Percentiles rank a stretch among this genome's conserved stretches.
Evolutionary conservation across 1,140 invertebrate species (phyloP).

Genomic region (Pachyrhynchus sulphureomaculatus): DNA sequence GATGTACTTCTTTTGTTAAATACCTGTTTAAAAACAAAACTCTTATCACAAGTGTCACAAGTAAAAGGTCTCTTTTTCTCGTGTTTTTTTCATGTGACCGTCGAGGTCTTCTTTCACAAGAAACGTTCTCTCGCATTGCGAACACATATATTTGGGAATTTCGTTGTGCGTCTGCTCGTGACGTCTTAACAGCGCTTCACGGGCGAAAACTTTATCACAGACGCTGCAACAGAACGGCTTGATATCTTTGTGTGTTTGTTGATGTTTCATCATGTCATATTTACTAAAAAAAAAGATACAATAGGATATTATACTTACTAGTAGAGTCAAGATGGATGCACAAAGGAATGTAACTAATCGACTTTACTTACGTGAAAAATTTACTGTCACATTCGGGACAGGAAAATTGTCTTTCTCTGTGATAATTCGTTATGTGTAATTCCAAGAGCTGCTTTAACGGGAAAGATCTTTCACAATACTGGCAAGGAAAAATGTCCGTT

Average conservation of each 20-base stretch:
- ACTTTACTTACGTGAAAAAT: slow-evolving; percentile 57
- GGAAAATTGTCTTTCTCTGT: slow-evolving; percentile 60
- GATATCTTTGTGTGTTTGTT: slow-evolving; percentile 71
- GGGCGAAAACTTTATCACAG: slow-evolving; percentile 72
- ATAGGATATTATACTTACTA: neutral
- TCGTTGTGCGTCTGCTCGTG: slow-evolving; percentile 72
- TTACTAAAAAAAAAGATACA: slow-evolving; percentile 48
- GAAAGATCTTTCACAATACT: slow-evolving; percentile 70
- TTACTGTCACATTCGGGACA: slow-evolving; percentile 65
- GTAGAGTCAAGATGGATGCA: neutral
- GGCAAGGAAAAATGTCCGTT: slow-evolving; percentile 60
- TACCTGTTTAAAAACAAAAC: slow-evolving; percentile 66
- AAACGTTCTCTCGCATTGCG: slow-evolving; percentile 66
- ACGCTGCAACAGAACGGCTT: slow-evolving; percentile 73
- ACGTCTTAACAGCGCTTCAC: slow-evolving; percentile 66
- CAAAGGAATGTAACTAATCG: neutral
- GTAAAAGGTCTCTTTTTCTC: slow-evolving; percentile 64
- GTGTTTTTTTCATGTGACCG: slow-evolving; percentile 65
- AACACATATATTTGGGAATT: slow-evolving; percentile 63
- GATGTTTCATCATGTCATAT: slow-evolving; percentile 71
- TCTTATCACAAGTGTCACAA: slow-evolving; percentile 69
- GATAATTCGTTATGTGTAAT: slow-evolving; percentile 64
- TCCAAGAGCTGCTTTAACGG: slow-evolving; percentile 67
- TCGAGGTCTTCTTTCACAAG: slow-evolving; percentile 67
- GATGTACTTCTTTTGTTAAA: too few relatives aligned